Evolutionary conservation across 2,113 vertebrate species (phyloP).

Genomic region (Zapus hudsonius): DNA sequence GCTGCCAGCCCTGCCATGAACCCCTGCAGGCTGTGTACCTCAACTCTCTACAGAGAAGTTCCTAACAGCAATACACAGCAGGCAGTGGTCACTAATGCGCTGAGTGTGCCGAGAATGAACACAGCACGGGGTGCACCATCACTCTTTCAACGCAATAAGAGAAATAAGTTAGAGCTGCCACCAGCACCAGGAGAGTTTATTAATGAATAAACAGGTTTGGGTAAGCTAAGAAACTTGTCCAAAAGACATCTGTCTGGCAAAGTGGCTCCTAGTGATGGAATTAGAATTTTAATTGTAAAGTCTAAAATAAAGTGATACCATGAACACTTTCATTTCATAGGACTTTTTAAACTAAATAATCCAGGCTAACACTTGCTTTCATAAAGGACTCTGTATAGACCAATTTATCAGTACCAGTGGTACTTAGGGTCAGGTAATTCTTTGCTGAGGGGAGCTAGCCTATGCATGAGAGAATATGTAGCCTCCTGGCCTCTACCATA

Average conservation of each 20-base stretch:
- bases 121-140: not conserved
- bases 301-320: not conserved
- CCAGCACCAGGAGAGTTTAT: not conserved
- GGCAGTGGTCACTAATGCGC: not conserved
- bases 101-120: not conserved
- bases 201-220: not conserved
- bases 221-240: not conserved
- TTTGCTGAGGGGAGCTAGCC: not conserved
- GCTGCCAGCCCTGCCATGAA: not conserved
- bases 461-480: not conserved
- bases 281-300: not conserved
- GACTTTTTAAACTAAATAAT: not conserved
- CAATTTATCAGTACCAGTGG: not conserved
- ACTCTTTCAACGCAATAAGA: not conserved
- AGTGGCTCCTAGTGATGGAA: not conserved
- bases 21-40: rapidly evolving
- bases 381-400: not conserved
- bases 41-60: not conserved
- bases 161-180: not conserved
- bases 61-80: rapidly evolving
- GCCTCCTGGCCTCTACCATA: not conserved
- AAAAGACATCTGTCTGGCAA: not conserved
- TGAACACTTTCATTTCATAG: not conserved
- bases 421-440: not conserved
- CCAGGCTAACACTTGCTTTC: not conserved